Evolutionary conservation across 1,140 invertebrate genomes (phyloP).

Genomic region (Planococcus citri): DNA sequence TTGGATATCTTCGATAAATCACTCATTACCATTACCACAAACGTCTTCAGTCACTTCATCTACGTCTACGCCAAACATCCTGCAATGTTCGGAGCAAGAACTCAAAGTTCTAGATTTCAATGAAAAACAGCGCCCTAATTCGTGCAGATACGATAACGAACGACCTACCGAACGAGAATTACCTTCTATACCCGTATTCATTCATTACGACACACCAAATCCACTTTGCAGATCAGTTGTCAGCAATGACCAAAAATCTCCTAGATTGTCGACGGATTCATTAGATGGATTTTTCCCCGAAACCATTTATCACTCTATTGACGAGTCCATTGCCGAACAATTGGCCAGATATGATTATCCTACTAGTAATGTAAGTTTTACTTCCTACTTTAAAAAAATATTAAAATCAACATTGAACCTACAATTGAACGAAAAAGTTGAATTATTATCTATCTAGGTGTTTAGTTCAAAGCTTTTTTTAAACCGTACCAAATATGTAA

Average conservation of each 20-base stretch:
- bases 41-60: background rate
- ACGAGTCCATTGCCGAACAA: background rate
- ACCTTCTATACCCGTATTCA: background rate
- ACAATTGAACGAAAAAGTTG: too few species aligned
- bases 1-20: background rate
- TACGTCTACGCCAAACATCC: background rate
- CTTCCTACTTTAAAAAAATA: background rate
- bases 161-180: background rate
- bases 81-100: background rate
- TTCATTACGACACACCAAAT: slow-evolving; percentile 5
- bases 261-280: background rate
- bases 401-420: background rate
- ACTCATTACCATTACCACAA: background rate
- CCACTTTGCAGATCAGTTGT: background rate
- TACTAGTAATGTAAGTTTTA: slow-evolving; percentile 6
- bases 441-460: too few species aligned
- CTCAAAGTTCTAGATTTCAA: background rate
- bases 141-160: background rate
- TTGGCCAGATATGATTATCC: slow-evolving; percentile 16
- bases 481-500: too few species aligned
- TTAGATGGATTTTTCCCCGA: background rate
- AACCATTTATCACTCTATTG: slow-evolving; percentile 9
- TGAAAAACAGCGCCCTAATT: background rate
- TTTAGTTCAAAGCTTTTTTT: too few species aligned
- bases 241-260: background rate